A percentile compares a stretch with the other conserved stretches of the same genome.
Evolutionary conservation across 1,140 invertebrate genomes (phyloP).

Genomic region (Oryzaephilus surinamensis): DNA sequence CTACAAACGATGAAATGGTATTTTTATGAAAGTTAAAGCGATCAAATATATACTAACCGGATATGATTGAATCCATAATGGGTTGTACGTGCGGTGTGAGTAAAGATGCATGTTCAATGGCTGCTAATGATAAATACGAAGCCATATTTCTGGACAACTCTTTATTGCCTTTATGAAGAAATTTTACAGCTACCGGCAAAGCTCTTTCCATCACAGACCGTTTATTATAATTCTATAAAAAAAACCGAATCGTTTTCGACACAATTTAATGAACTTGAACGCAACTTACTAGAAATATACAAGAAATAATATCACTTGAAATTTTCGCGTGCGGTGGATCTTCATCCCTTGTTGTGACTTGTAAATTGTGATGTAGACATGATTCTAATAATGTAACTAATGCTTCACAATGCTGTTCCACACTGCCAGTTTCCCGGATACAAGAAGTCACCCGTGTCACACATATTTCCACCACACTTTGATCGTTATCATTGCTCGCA

Average conservation of each 20-base stretch:
- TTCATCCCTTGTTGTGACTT: conserved; percentile 64
- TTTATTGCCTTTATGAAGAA: conserved; percentile 78
- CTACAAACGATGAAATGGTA: conserved; percentile 45
- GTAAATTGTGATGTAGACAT: conserved; percentile 79
- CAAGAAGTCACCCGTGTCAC: conserved; percentile 79
- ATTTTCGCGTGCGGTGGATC: conserved; percentile 94
- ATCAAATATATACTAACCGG: conserved; percentile 43
- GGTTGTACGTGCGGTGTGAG: conserved; percentile 77
- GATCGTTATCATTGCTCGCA: conserved; percentile 77
- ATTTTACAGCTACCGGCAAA: conserved; percentile 82
- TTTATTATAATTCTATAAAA: conserved; percentile 73
- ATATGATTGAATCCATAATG: conserved; percentile 81
- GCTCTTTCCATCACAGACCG: conserved; percentile 80
- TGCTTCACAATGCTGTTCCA: conserved; percentile 73
- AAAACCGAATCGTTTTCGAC: neutral
- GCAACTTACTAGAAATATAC: conserved; percentile 75
- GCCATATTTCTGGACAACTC: conserved; percentile 83
- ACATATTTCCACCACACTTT: conserved; percentile 88
- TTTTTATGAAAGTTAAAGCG: neutral
- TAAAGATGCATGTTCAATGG: conserved; percentile 78
- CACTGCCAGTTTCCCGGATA: conserved; percentile 78
- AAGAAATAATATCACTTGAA: conserved; percentile 85
- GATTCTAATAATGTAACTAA: conserved; percentile 75
- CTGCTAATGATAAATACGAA: conserved; percentile 84
- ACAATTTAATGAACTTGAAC: neutral